A percentile compares a stretch with the other conserved stretches of the same genome.
Conservation (phyloP, 1,140 invertebrate species). For the Patella vulgata region DNA sequence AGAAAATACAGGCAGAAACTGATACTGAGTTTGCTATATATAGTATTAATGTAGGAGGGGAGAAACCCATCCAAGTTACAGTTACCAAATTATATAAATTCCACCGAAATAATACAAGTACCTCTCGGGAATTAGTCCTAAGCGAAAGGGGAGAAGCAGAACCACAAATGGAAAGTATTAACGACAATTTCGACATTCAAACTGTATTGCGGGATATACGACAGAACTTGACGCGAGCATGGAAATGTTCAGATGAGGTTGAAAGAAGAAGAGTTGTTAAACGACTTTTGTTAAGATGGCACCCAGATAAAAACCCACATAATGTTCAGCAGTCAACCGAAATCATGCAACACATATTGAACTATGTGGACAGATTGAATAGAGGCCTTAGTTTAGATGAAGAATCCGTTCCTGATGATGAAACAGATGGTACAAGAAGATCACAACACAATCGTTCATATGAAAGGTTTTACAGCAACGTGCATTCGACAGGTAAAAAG, state of each 20-base stretch:
- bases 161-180: too few relatives aligned
- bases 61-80: conserved; percentile 18
- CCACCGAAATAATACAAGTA: too few relatives aligned
- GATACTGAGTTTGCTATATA: not conserved
- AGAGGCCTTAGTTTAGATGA: conserved; percentile 20
- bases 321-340: conserved; percentile 45
- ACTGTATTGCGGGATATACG: conserved; percentile 34
- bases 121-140: not conserved
- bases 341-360: conserved; percentile 47
- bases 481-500: not conserved
- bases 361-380: conserved; percentile 30
- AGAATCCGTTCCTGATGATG: conserved; percentile 17
- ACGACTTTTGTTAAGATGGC: conserved; percentile 56
- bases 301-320: conserved; percentile 61
- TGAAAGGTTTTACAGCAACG: conserved; percentile 7
- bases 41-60: conserved; percentile 39
- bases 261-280: conserved; percentile 53
- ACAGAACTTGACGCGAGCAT: conserved; percentile 35
- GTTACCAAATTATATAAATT: conserved; percentile 46
- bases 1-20: conserved; percentile 13
- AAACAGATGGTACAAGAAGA: conserved; percentile 1
- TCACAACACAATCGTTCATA: not conserved
- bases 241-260: conserved; percentile 26
- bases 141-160: too few relatives aligned
- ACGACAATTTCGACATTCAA: conserved; percentile 6